Percentiles rank a stretch among this genome's conserved stretches.
Conservation (phyloP, 2,113 vertebrate genomes). For the Centrocercus urophasianus region DNA sequence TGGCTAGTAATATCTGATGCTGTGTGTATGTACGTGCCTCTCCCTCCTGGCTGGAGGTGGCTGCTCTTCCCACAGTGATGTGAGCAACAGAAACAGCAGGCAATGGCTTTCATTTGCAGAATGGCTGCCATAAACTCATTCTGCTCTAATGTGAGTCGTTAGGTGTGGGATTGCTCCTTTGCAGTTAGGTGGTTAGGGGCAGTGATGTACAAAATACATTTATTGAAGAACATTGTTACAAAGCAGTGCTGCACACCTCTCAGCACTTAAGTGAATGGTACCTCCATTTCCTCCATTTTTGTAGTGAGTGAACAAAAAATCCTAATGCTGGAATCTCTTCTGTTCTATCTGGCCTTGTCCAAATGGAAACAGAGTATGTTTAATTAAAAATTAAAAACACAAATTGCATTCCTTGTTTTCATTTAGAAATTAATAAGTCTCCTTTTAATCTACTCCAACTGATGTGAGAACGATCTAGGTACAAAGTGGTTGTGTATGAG, state of each 20-base stretch:
- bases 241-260: neutral
- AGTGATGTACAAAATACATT: neutral
- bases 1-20: neutral
- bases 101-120: neutral
- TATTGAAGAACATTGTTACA: neutral
- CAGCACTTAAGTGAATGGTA: neutral
- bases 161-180: neutral
- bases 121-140: constrained; percentile 35
- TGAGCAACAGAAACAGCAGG: constrained; percentile 47
- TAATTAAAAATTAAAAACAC: neutral
- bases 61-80: neutral
- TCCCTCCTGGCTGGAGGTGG: neutral
- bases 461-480: accelerated
- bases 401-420: too few relatives aligned
- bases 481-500: accelerated
- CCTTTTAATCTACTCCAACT: neutral
- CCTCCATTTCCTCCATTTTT: neutral
- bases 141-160: neutral
- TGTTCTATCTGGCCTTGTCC: neutral
- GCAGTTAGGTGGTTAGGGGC: neutral
- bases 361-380: neutral
- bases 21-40: neutral
- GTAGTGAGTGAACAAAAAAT: neutral
- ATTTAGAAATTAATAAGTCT: neutral
- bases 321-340: neutral